Conservation (phyloP, 2,113 vertebrate genomes). For the Hydrochoerus hydrochaeris region DNA sequence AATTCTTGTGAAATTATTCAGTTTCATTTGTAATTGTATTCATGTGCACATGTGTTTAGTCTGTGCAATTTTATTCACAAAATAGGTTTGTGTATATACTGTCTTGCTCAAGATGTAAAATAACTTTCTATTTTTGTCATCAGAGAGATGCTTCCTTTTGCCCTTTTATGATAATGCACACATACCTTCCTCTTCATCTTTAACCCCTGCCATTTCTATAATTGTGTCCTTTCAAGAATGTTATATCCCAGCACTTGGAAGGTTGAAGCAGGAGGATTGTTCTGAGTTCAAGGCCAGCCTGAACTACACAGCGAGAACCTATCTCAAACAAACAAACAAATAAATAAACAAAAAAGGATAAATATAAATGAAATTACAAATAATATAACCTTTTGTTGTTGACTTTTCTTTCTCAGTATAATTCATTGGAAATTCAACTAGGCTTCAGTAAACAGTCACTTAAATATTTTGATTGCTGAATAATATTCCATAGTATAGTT, state of each 20-base stretch:
- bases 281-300: no score
- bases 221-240: slow-evolving; percentile 8
- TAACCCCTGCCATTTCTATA: neutral
- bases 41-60: neutral
- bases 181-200: neutral
- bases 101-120: neutral
- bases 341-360: neutral
- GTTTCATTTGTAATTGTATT: neutral
- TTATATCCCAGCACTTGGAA: neutral
- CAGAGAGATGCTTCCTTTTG: neutral
- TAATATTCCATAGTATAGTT: neutral
- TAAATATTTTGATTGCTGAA: neutral
- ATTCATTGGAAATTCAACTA: neutral
- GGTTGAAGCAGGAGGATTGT: no score
- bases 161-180: neutral
- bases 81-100: neutral
- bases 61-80: neutral
- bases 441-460: neutral
- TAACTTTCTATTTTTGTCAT: neutral
- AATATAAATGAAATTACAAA: neutral
- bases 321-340: no score
- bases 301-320: no score
- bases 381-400: neutral
- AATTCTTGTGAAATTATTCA: no score
- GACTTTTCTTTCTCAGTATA: neutral